Base-by-base conservation (phyloP, 2,113 vertebrate genomes). In the Zapornia atra region DNA sequence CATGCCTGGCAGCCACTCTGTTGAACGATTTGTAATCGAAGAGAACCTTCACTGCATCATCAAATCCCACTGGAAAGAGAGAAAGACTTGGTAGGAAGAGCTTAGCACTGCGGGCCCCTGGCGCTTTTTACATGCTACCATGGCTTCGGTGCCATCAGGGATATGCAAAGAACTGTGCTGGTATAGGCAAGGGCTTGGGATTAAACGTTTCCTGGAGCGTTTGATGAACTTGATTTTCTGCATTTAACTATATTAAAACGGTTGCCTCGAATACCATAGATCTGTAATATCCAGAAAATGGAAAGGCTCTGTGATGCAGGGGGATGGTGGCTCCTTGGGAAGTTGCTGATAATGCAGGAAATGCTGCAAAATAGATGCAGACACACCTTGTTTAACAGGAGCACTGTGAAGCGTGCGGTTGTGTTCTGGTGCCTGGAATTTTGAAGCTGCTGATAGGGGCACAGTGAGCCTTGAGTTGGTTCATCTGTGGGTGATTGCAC, bases 1-100 rank as follows among this genome's bases (percentile, higher is more conserved):
- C 44, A 99, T 99, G 99, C 99, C 99, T 38, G 99, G 99, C 78
- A 99, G 99, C 94, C 99, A 99, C 94, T 99, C 99, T 6, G 99
- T 99, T 68, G 99, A 99, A 98, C 98, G 99, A 95, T 99, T 99
- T 97, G 99, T 99, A 51, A 99, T 99, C 59, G 99, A 99, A 92
- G 99, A 99, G 96, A 99, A 99, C 95, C 98, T 99, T 77, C 99
- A 99, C 86, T 99, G 98, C 94, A 99, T 99, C 94, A 99, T 99
- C 92, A 99, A 99, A 89, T 99, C 99, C 61, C 99, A 99, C 97
- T 99, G 99, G 99, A 99, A 94, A 78, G 99, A 99, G 97, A 99
- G 99, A 92, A 99, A 99, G 87, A 99, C 98, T 64, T 99, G 99
- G 99, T 99, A 98, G 85, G 98, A 90, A 13, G 10, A 61, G 11